phyloP scores from a whole-genome alignment of 2,797 vertebrate genomes.

The Paguma larvata region DNA sequence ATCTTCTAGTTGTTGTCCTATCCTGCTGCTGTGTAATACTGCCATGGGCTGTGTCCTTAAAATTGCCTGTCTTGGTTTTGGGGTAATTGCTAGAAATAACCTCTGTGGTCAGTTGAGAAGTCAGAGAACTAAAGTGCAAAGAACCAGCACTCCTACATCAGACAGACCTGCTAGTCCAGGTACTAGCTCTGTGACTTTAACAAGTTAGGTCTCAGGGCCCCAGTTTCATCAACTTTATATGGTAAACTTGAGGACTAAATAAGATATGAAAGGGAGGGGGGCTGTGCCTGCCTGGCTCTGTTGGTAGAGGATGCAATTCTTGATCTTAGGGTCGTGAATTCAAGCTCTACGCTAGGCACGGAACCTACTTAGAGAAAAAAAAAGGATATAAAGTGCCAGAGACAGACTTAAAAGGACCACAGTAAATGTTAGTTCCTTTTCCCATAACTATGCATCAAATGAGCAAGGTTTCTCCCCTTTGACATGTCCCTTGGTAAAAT shows the following conservation, averaged over 20 bases:
- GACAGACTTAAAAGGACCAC: background rate
- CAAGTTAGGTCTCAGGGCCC: background rate
- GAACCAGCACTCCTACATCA: background rate
- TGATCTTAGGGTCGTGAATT: background rate
- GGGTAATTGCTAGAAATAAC: background rate
- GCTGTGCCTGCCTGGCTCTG: background rate
- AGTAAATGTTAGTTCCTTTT: slow-evolving; percentile 1
- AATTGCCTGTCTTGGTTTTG: background rate
- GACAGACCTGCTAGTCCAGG: background rate
- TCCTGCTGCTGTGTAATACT: background rate
- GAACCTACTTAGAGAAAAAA: background rate
- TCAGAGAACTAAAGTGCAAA: background rate
- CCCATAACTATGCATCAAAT: background rate
- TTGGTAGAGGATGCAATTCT: background rate
- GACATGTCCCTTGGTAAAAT: background rate
- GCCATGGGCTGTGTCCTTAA: background rate
- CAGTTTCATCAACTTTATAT: background rate
- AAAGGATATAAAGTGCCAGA: background rate
- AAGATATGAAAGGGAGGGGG: background rate
- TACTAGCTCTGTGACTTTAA: background rate
- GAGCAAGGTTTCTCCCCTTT: background rate
- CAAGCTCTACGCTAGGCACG: background rate
- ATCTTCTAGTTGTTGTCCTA: background rate
- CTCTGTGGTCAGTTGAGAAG: background rate
- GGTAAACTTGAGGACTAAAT: background rate